A percentile compares a stretch with the other conserved stretches of the same genome.
phyloP scores from a whole-genome alignment of 2,113 vertebrate species.

The Toxotes chatareus region DNA sequence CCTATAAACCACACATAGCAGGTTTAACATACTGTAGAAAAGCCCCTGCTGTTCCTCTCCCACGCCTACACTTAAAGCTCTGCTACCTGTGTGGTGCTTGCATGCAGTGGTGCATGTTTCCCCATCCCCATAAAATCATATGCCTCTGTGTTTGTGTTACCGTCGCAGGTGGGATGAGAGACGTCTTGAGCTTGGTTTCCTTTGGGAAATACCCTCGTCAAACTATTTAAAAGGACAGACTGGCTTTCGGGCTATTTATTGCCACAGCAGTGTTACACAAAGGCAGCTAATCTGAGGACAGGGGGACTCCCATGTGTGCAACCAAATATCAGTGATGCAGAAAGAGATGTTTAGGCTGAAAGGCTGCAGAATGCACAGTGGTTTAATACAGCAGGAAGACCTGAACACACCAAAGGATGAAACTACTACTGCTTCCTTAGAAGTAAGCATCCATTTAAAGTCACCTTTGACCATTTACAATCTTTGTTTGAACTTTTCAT shows the following conservation, averaged over 20 bases:
- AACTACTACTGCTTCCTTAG: too few species aligned
- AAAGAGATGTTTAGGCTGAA: not conserved
- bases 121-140: slow-evolving; percentile 35
- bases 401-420: not conserved
- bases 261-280: not conserved
- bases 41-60: slow-evolving; percentile 25
- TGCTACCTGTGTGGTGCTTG: slow-evolving; percentile 61
- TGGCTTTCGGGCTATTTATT: not conserved
- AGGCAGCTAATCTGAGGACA: not conserved
- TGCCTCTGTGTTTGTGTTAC: not conserved
- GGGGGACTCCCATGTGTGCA: not conserved
- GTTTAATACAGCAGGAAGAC: not conserved
- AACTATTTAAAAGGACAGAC: not conserved
- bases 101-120: slow-evolving; percentile 30
- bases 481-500: too few species aligned
- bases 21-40: slow-evolving; percentile 30
- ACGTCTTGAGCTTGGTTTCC: not conserved
- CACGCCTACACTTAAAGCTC: slow-evolving; percentile 41
- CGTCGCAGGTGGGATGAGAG: slow-evolving; percentile 46
- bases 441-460: too few species aligned
- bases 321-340: not conserved
- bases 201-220: slow-evolving; percentile 53
- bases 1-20: slow-evolving; percentile 48
- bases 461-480: too few species aligned
- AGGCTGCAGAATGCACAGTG: too few species aligned